A percentile compares a stretch with the other conserved stretches of the same genome.
phyloP scores from a whole-genome alignment of 2,888 invertebrate genomes.

The Drosophila eohydei region DNA sequence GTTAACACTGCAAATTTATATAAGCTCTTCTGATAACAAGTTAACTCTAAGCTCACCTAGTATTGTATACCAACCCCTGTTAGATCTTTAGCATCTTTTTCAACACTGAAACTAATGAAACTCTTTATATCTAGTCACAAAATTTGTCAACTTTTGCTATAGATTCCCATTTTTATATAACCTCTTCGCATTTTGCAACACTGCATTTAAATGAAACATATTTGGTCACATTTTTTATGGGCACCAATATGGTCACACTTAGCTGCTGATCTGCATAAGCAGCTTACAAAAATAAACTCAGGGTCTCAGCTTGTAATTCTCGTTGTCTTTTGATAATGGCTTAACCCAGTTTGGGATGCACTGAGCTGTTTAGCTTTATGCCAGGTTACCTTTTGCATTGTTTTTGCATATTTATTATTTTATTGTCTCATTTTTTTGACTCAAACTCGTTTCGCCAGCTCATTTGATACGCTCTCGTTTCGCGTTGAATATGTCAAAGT shows the following conservation, averaged over 20 bases:
- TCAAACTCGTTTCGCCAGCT: conserved; percentile 44
- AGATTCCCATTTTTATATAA: neutral
- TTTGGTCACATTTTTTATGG: conserved; percentile 1
- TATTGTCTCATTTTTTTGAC: conserved; percentile 26
- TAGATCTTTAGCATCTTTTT: neutral
- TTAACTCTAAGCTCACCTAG: too few relatives aligned
- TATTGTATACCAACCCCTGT: neutral
- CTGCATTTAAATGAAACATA: neutral
- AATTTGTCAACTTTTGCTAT: neutral
- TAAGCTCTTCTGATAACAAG: neutral
- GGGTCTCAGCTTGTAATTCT: conserved; percentile 5
- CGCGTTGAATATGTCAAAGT: conserved; percentile 60
- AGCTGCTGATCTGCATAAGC: conserved; percentile 16
- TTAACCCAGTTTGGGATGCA: conserved; percentile 52
- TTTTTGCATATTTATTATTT: neutral
- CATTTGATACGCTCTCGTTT: conserved; percentile 49
- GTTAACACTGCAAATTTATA: neutral
- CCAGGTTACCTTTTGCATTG: conserved; percentile 26
- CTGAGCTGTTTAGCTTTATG: conserved; percentile 21
- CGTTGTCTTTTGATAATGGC: conserved; percentile 5
- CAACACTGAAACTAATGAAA: neutral
- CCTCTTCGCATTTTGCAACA: neutral
- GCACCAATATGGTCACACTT: neutral
- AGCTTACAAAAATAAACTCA: conserved; percentile 21
- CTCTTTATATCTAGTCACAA: too few relatives aligned